phyloP scores from a whole-genome alignment of 2,113 vertebrate genomes.

The Pithys albifrons region DNA sequence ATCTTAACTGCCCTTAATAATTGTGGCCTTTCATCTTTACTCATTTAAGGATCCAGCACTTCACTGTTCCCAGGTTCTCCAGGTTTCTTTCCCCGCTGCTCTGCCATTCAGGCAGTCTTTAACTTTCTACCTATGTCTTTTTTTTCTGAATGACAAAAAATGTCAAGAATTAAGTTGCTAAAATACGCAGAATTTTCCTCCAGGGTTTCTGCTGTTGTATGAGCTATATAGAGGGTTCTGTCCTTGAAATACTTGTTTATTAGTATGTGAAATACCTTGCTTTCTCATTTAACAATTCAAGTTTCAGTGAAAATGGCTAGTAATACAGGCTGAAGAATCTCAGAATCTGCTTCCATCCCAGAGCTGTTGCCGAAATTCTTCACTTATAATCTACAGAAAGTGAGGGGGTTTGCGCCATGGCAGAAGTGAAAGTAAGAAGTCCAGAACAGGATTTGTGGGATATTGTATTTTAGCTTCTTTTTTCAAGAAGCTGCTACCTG shows the following conservation, averaged over 20 bases:
- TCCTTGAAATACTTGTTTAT: neutral
- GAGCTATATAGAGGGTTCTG: neutral
- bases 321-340: neutral
- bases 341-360: neutral
- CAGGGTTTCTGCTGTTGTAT: neutral
- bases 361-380: neutral
- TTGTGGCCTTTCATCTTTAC: neutral
- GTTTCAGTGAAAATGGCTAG: neutral
- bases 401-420: neutral
- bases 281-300: neutral
- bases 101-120: neutral
- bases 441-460: neutral
- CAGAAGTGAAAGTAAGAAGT: neutral
- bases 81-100: neutral
- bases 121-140: neutral
- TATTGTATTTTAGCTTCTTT: neutral
- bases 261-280: neutral
- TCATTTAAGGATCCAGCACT: neutral
- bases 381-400: neutral
- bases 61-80: neutral
- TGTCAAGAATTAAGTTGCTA: neutral
- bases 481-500: neutral
- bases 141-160: neutral
- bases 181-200: neutral
- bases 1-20: neutral